phyloP scores from a whole-genome alignment of 2,797 vertebrate species.

The Momotus momota region DNA sequence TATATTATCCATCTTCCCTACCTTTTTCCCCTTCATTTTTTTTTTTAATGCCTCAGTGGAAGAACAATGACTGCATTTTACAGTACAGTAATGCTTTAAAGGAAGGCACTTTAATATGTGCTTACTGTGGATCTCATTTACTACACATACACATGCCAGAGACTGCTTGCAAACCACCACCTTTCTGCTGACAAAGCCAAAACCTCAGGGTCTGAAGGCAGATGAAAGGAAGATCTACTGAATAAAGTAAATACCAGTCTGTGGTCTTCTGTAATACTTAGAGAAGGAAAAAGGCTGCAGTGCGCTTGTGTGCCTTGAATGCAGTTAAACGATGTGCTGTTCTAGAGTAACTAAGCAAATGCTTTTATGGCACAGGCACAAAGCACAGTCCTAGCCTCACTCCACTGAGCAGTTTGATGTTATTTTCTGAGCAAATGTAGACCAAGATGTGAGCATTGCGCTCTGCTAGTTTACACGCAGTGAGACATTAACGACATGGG shows the following conservation, averaged over 20 bases:
- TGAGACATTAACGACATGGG: rapidly evolving
- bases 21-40: not conserved
- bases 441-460: not conserved
- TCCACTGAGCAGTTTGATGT: rapidly evolving
- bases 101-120: not conserved
- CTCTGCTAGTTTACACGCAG: not conserved
- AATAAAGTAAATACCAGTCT: slow-evolving; percentile 9
- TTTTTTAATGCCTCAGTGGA: not conserved
- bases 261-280: not conserved
- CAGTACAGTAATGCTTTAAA: not conserved
- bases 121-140: not conserved
- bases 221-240: not conserved
- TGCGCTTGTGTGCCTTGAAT: not conserved
- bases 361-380: not conserved
- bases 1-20: not conserved
- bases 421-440: not conserved
- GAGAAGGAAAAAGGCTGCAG: not conserved
- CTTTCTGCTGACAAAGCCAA: slow-evolving; percentile 3
- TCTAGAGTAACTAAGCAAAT: not conserved
- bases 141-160: not conserved
- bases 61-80: not conserved
- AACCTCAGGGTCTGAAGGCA: not conserved
- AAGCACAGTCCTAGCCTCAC: not conserved
- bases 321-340: not conserved
- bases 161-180: not conserved